Conservation (phyloP, 2,113 vertebrate species). For the zebrafish (Danio rerio) region DNA sequence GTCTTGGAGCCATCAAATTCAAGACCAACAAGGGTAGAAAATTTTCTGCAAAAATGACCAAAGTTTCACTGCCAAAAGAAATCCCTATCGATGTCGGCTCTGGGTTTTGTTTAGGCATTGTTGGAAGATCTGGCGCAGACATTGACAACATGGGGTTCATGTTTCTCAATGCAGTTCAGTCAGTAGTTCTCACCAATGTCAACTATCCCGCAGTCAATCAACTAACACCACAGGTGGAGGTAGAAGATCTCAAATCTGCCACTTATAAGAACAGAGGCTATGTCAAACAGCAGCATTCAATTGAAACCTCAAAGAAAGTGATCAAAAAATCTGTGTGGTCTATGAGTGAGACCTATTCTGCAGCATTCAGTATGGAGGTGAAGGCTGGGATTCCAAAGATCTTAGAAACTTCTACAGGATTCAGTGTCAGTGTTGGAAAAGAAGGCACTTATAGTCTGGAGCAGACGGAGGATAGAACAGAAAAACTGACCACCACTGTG, state of each 20-base stretch:
- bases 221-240: slow-evolving; percentile 6
- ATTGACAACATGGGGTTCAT: slow-evolving; percentile 41
- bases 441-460: background rate
- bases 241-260: slow-evolving; percentile 46
- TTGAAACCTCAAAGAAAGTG: slow-evolving; percentile 32
- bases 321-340: slow-evolving; percentile 53
- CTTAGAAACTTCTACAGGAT: background rate
- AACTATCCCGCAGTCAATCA: slow-evolving; percentile 50
- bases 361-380: slow-evolving; percentile 21
- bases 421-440: background rate
- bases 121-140: slow-evolving; percentile 22
- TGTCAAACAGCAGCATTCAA: background rate
- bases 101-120: slow-evolving; percentile 51
- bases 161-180: slow-evolving; percentile 52
- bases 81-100: slow-evolving; percentile 40
- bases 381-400: slow-evolving; percentile 48
- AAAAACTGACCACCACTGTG: background rate
- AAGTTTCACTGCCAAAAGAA: slow-evolving; percentile 11
- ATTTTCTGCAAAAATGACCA: slow-evolving; percentile 43
- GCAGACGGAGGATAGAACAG: slow-evolving; percentile 21
- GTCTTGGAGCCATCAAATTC: slow-evolving; percentile 57
- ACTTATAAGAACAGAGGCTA: slow-evolving; percentile 3
- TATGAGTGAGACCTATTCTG: background rate
- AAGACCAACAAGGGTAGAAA: slow-evolving; percentile 3
- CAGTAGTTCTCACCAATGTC: slow-evolving; percentile 33